These are phyloP conservation scores for Bursaphelenchus okinawaensis DNA, from an alignment of 2,888 invertebrate genomes.

Conservation along the genomic window DNA sequence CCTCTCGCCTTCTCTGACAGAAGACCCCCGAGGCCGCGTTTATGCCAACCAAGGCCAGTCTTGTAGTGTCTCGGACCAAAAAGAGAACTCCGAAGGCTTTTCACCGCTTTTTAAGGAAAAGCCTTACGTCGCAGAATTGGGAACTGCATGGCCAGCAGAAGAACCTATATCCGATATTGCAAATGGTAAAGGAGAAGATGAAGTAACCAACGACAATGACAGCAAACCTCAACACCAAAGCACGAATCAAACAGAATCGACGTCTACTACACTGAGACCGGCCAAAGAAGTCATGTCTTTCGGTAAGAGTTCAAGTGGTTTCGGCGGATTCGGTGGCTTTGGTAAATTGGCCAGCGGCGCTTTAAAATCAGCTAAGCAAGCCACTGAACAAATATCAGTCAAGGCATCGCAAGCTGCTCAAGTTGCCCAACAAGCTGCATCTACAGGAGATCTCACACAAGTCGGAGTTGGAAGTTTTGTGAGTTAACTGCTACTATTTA, in stretches of 20 bases:
- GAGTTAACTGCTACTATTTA: conserved; percentile 19
- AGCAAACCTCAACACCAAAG: not conserved
- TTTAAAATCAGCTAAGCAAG: conserved; percentile 50
- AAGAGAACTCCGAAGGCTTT: not conserved
- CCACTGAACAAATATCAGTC: conserved; percentile 46
- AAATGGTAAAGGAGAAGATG: not conserved
- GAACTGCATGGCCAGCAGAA: not conserved
- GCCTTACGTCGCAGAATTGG: not conserved
- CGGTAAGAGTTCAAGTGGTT: conserved; percentile 3
- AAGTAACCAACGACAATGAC: not conserved
- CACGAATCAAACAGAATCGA: not conserved
- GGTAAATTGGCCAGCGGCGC: conserved; percentile 50
- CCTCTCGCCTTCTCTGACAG: not conserved
- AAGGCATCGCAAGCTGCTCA: conserved; percentile 37
- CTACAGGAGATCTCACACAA: conserved; percentile 29
- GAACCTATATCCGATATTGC: not conserved
- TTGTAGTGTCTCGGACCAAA: not conserved
- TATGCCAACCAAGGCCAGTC: not conserved
- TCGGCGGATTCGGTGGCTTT: conserved; percentile 40
- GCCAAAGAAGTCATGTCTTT: too few relatives aligned
- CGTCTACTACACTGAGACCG: too few relatives aligned
- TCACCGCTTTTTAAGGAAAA: not conserved
- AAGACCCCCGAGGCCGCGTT: not conserved
- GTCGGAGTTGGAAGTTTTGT: conserved; percentile 12
- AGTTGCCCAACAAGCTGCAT: conserved; percentile 29